Conservation (phyloP, 2,113 vertebrate species). For the Rhombomys opimus region DNA sequence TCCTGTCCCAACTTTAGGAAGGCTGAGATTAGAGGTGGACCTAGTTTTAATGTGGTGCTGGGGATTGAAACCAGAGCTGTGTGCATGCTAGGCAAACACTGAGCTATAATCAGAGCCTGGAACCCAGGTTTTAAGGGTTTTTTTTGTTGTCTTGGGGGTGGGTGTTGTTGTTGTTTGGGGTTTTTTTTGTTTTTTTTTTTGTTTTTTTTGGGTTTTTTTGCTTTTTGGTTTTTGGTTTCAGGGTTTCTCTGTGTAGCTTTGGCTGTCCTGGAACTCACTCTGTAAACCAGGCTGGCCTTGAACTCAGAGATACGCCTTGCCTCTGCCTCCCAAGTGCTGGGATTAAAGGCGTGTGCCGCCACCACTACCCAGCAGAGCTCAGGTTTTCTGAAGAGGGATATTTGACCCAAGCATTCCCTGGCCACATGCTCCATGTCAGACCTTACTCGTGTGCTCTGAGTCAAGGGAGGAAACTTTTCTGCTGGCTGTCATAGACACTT, state of each 20-base stretch:
- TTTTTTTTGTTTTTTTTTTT: too few species aligned
- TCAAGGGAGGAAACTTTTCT: background rate
- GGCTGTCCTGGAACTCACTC: too few species aligned
- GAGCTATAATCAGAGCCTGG: background rate
- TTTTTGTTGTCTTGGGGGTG: too few species aligned
- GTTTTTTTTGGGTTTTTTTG: too few species aligned
- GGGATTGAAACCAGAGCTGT: background rate
- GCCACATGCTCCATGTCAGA: background rate
- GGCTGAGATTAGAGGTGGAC: too few species aligned
- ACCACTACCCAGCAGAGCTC: background rate
- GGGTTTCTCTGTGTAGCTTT: too few species aligned
- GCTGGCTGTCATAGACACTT: background rate
- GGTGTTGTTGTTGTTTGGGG: too few species aligned
- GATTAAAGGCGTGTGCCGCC: too few species aligned
- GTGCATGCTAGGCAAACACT: background rate
- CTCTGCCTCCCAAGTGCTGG: too few species aligned
- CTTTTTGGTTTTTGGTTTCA: too few species aligned
- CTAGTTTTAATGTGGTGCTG: background rate
- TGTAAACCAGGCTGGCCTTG: too few species aligned
- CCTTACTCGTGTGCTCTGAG: background rate
- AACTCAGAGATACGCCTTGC: too few species aligned
- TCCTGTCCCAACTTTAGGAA: background rate
- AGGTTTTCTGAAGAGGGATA: background rate
- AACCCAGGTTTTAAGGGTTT: background rate
- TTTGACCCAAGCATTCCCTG: background rate